Evolutionary conservation across 2,113 vertebrate genomes (phyloP), one percentile per base, ranked within the genome.

Genomic region (Carassius auratus): DNA sequence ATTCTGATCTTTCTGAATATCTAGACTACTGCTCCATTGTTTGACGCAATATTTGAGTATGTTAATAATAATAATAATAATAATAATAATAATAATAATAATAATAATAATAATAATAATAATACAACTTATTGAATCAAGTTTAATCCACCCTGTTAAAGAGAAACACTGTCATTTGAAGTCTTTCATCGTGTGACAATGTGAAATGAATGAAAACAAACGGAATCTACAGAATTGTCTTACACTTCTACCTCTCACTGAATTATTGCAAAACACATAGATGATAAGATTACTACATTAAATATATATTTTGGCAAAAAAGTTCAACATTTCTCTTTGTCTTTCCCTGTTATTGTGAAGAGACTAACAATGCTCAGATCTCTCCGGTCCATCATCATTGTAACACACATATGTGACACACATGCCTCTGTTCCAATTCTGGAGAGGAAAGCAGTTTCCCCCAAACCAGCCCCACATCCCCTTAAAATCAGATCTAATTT

Each of bases 381-480:
- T 14, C 59, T 57, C 59, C 15, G 21, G 50, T 5, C 38, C 7
- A 26, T 23, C 15, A 36, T 52, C 84, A 77, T 61, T 69, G 81
- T 86, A 42, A 82, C 64, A 64, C 77, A 91, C 92, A 94, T 86
- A 84, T 92, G 93, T 90, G 86, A 88, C 81, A 57, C 92, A 93
- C 89, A 87, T 92, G 92, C 82, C 57, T 12, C 38, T 76, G 82
- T 86, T 91, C 86, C 30, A 71, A 89, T 90, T 91, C 86, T 87
- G 78, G 30, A 57, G 42, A 50, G 50, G n/a, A 55, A 64, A 66
- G 7, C 48, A 26, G 55, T 59, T 81, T 76, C 66, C 79, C 79
- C 38, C 7, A 74, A 64, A 23, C 23, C 45, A 23, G 14, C 33
- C 68, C 23, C 36, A 26, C 9, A 48, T 30, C n/a, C n/a, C 38